phyloP scores from a whole-genome alignment of 2,888 invertebrate species.

The Rhagium mordax region DNA sequence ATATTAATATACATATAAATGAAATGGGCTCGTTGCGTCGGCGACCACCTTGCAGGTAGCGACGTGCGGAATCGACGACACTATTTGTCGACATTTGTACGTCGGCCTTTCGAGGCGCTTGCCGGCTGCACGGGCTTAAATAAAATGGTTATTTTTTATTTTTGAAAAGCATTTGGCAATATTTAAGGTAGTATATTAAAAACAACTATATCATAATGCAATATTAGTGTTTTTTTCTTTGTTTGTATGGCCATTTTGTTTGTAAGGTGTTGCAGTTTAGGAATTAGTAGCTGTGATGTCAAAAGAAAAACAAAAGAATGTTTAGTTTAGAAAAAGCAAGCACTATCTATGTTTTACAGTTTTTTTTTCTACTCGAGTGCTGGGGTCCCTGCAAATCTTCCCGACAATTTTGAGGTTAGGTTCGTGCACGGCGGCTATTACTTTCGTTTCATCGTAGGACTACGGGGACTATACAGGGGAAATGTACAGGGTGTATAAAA shows the following conservation, averaged over 20 bases:
- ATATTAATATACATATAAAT: constrained; percentile 57
- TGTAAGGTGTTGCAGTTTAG: constrained; percentile 64
- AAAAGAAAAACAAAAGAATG: constrained; percentile 57
- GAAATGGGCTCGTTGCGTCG: background rate
- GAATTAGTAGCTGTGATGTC: constrained; percentile 67
- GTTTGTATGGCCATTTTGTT: constrained; percentile 44
- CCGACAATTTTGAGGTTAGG: constrained; percentile 29
- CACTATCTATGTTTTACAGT: constrained; percentile 45
- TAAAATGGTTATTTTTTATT: constrained; percentile 57
- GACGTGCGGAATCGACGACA: background rate
- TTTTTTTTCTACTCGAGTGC: constrained; percentile 29
- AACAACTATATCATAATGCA: constrained; percentile 61
- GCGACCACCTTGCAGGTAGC: background rate
- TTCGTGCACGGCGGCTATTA: background rate
- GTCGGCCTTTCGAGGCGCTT: background rate
- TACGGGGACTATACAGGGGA: constrained; percentile 6
- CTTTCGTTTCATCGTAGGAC: constrained; percentile 28
- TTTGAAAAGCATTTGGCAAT: constrained; percentile 48
- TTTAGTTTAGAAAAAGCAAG: constrained; percentile 58
- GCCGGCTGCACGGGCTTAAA: background rate
- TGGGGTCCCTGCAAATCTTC: constrained; percentile 36
- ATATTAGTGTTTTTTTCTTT: constrained; percentile 53
- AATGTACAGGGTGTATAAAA: constrained; percentile 21
- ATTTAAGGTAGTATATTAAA: constrained; percentile 39
- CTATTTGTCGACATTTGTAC: background rate